Conservation (phyloP, 2,113 vertebrate species). For the Antigone vipio region DNA sequence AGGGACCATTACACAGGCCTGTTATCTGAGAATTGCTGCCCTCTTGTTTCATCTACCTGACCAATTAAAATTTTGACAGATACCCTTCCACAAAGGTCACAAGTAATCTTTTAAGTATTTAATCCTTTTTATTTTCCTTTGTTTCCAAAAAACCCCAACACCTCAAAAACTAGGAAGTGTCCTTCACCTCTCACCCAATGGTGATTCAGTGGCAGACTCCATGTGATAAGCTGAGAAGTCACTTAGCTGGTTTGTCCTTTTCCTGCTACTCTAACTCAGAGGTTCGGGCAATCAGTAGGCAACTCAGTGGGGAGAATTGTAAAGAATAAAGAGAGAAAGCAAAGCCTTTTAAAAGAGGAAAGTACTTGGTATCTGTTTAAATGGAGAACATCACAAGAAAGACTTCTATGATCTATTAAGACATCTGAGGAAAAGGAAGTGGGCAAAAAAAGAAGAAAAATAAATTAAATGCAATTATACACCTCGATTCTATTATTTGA, state of each 20-base stretch:
- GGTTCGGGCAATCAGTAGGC: neutral
- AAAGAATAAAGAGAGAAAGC: neutral
- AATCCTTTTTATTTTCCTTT: neutral
- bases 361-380: neutral
- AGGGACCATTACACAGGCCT: neutral
- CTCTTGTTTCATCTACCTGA: neutral
- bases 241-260: neutral
- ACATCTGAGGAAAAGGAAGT: neutral
- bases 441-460: neutral
- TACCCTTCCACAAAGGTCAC: neutral
- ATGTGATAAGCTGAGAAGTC: neutral
- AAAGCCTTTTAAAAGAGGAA: neutral
- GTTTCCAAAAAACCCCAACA: neutral
- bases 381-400: neutral
- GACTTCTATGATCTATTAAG: neutral
- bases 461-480: neutral
- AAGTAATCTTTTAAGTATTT: neutral
- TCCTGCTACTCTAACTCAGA: neutral
- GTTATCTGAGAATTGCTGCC: neutral
- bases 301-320: neutral
- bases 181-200: neutral
- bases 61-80: neutral
- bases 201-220: neutral
- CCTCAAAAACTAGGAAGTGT: neutral
- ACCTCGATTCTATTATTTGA: neutral